Conservation (phyloP, 2,113 vertebrate genomes). For the Hepsetus odoe region DNA sequence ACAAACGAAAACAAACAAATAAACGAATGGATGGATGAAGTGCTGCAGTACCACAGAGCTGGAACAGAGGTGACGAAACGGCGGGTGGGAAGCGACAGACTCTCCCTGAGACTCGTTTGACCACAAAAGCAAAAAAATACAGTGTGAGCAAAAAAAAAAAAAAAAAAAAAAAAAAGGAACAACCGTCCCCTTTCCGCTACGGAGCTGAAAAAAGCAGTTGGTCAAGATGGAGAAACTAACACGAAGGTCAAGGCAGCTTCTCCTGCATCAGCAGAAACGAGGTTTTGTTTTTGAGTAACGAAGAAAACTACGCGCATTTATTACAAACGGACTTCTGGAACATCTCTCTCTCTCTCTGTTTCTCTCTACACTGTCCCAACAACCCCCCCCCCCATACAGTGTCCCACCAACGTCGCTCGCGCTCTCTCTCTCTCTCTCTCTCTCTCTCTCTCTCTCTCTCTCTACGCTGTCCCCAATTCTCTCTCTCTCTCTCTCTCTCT, state of each 20-base stretch:
- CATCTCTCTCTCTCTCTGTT: conserved; percentile 7
- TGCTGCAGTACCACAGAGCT: background rate
- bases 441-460: conserved; percentile 8
- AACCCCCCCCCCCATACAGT: too few species aligned
- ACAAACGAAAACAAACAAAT: too few species aligned
- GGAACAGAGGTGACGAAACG: background rate
- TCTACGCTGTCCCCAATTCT: background rate
- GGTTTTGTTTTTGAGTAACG: background rate
- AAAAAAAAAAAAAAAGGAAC: too few species aligned
- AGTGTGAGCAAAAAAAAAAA: background rate
- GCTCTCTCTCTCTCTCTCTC: background rate
- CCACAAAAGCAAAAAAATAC: background rate
- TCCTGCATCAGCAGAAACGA: background rate
- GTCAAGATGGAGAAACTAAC: background rate
- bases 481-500: conserved; percentile 16
- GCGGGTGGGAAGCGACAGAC: background rate
- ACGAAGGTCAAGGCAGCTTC: background rate
- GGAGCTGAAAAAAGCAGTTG: background rate
- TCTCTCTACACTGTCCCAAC: background rate
- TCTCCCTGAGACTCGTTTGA: background rate
- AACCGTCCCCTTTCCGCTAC: background rate
- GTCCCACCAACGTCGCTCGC: too few species aligned
- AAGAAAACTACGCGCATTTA: background rate
- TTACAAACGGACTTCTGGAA: too few species aligned
- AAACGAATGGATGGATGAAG: too few species aligned